These are phyloP conservation scores for Perccottus glenii DNA, from an alignment of 2,113 vertebrate species.

Conservation along the genomic window DNA sequence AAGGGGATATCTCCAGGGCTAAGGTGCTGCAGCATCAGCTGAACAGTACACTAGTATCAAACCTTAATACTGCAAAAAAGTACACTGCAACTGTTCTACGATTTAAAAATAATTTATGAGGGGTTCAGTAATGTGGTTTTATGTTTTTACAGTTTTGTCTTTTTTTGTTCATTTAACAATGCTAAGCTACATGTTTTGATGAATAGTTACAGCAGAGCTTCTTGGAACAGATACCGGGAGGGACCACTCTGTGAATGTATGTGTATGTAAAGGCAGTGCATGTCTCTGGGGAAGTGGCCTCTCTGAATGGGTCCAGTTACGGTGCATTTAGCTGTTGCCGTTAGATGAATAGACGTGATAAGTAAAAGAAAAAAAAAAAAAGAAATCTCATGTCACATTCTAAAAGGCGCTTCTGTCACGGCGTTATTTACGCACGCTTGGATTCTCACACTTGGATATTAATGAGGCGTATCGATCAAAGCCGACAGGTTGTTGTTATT, in stretches of 20 bases:
- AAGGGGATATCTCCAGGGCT: too few species aligned
- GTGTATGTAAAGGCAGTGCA: constrained; percentile 6
- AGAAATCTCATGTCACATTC: constrained; percentile 39
- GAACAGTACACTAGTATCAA: too few species aligned
- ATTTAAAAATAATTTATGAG: too few species aligned
- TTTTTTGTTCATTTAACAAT: too few species aligned
- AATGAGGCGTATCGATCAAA: constrained; percentile 4
- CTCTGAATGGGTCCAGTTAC: constrained; percentile 23
- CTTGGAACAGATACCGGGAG: background rate
- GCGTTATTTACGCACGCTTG: constrained; percentile 27
- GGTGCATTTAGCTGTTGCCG: constrained; percentile 34
- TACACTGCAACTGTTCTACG: too few species aligned
- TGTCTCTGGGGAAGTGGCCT: constrained; percentile 11
- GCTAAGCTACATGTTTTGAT: background rate
- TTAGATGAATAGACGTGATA: constrained; percentile 55
- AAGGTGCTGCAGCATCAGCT: too few species aligned
- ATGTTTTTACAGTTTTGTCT: too few species aligned
- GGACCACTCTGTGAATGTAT: constrained; percentile 18
- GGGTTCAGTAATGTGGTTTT: too few species aligned
- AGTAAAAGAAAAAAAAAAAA: constrained; percentile 5
- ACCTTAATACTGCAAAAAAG: too few species aligned
- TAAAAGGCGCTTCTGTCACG: constrained; percentile 50
- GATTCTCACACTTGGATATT: constrained; percentile 18
- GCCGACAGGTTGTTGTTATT: constrained; percentile 1
- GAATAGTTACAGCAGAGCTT: background rate